Evolutionary conservation across 2,888 invertebrate species (phyloP), one percentile per base, ranked within the genome.

Genomic region (Caenorhabditis japonica): DNA sequence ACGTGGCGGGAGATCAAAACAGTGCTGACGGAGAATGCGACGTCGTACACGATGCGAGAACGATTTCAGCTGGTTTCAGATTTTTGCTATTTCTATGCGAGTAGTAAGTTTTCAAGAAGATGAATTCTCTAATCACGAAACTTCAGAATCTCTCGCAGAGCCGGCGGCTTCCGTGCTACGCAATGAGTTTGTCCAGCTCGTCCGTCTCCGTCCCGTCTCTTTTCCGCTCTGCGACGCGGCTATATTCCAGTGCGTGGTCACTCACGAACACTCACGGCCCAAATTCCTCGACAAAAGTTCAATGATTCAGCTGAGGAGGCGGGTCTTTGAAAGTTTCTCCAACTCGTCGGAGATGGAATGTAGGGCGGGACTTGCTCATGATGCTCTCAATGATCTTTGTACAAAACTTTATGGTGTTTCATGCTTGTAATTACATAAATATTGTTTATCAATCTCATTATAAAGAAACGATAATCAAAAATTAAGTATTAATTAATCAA

Each of bases 311-410:
- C 41, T 68, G 15, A 58, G 76, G 33, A 55, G 71, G 38, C 53
- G 70, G 17, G 60, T 79, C 1, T 79, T 79, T 53, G 75, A 72
- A 5, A 53, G 71, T 5, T 68, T 79, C 13, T 39, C 62, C 4
- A 70, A 64, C n/a, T 74, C 76, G 12, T 71, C 69, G 4, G 76
- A 79, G 38, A 76, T 76, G 76, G 76, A 64, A 13, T 79, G 79
- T 39, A 52, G 75, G 5, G 36, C 59, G 10, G 79, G 79, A 30
- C 30, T 41, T 10, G 70, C 71, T 25, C 79, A 76, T 51, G 76
- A 76, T 43, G 72, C 76, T 44, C 59, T 79, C 34, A 79, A 79
- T 72, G 76, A 76, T 64, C 61, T 79, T 49, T 79, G 79, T 51
- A 62, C 56, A 39, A 56, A 75, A 52, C 34, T 76, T 1, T 79